Conservation (phyloP, 2,888 invertebrate genomes). For the Lycocerus yunnanus region DNA sequence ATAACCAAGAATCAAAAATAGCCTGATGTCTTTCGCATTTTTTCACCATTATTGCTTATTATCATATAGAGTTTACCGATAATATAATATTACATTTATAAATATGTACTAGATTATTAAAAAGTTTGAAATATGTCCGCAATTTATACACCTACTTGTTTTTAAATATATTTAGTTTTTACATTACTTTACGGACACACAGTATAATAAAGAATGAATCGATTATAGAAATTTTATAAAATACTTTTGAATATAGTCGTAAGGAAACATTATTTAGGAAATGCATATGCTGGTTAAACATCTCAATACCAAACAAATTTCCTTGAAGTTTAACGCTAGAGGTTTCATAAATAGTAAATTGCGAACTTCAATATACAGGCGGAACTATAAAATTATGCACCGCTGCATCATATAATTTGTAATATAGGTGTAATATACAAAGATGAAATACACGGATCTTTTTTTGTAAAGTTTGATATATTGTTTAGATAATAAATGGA, state of each 20-base stretch:
- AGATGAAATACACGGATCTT: not conserved
- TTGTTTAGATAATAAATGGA: not conserved
- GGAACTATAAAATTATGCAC: not conserved
- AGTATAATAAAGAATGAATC: not conserved
- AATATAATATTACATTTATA: too few species aligned
- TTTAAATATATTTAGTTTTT: too few species aligned
- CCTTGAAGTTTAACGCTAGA: not conserved
- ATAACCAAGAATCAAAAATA: not conserved
- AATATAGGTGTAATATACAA: not conserved
- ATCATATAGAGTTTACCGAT: not conserved
- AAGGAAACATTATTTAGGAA: not conserved
- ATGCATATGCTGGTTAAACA: not conserved
- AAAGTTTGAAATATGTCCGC: too few species aligned
- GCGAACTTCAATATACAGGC: not conserved
- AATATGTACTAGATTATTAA: too few species aligned
- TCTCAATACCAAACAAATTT: not conserved
- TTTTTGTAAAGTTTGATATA: not conserved
- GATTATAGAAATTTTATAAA: not conserved
- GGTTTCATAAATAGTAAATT: not conserved
- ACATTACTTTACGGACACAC: too few species aligned
- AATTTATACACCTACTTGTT: too few species aligned
- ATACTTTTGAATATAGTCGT: not conserved
- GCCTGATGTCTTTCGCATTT: too few species aligned
- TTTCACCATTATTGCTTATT: too few species aligned
- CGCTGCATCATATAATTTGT: not conserved